phyloP scores from a whole-genome alignment of 2,888 invertebrate genomes.

The Brachynemurus nebulosus region DNA sequence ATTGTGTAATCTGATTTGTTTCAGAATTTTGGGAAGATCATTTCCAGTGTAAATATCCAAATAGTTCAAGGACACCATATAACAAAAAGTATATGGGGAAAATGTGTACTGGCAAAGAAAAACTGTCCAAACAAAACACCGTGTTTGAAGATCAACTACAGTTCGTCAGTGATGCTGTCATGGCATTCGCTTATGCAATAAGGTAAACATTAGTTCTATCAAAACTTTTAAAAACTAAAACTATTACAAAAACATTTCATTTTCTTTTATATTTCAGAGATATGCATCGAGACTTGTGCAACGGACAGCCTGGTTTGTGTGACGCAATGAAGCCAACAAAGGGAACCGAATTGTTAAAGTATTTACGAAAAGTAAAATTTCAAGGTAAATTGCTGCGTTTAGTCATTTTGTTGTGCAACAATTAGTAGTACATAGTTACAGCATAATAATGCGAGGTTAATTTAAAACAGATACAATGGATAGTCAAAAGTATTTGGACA shows the following conservation, averaged over 20 bases:
- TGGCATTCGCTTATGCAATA: slow-evolving; percentile 86
- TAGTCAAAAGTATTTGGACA: too few relatives aligned
- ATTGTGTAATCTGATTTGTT: slow-evolving; percentile 21
- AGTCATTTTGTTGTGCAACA: background rate
- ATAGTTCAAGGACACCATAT: slow-evolving; percentile 68
- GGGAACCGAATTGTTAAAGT: slow-evolving; percentile 70
- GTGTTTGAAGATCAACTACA: slow-evolving; percentile 88
- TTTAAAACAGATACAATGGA: too few relatives aligned
- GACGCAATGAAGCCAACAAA: slow-evolving; percentile 82
- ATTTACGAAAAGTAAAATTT: slow-evolving; percentile 74
- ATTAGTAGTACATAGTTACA: too few relatives aligned
- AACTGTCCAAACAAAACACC: slow-evolving; percentile 58
- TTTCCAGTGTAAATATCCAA: slow-evolving; percentile 76
- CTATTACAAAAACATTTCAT: background rate
- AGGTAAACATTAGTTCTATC: slow-evolving; percentile 36
- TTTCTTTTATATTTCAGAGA: slow-evolving; percentile 38
- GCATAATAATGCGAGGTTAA: too few relatives aligned
- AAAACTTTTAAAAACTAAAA: background rate
- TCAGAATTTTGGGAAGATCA: slow-evolving; percentile 92
- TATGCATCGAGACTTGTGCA: slow-evolving; percentile 75
- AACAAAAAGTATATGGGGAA: slow-evolving; percentile 56
- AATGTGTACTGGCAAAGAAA: slow-evolving; percentile 64
- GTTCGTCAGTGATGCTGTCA: slow-evolving; percentile 91
- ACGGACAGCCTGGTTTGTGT: slow-evolving; percentile 62
- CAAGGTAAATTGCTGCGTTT: slow-evolving; percentile 49